Evolutionary conservation across 2,113 vertebrate species (phyloP).

Genomic region (Crotalus viridis): DNA sequence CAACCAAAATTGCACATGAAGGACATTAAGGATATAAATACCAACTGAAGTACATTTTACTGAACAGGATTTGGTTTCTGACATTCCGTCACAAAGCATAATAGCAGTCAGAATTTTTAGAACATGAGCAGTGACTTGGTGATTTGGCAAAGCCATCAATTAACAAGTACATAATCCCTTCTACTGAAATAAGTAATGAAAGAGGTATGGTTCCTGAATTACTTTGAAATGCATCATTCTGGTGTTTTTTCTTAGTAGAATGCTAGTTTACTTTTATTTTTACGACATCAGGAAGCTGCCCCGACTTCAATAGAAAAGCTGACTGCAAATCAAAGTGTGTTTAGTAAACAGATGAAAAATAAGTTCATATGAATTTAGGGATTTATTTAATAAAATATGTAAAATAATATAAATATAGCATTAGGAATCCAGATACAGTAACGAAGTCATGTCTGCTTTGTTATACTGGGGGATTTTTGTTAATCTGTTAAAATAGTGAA

Average conservation of each 20-base stretch:
- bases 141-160: constrained; percentile 29
- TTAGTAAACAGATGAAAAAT: constrained; percentile 50
- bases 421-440: constrained; percentile 53
- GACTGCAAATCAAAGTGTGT: constrained; percentile 26
- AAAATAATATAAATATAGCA: constrained; percentile 69
- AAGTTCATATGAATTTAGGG: constrained; percentile 65
- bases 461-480: not conserved
- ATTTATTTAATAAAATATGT: constrained; percentile 79
- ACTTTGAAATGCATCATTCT: constrained; percentile 45
- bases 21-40: constrained; percentile 43
- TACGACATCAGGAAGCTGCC: constrained; percentile 35
- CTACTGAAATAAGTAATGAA: constrained; percentile 45
- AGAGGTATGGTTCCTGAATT: constrained; percentile 43
- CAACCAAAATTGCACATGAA: constrained; percentile 27
- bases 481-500: constrained; percentile 9
- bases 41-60: constrained; percentile 1
- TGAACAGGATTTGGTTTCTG: constrained; percentile 5
- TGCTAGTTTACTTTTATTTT: constrained; percentile 36
- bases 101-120: constrained; percentile 14
- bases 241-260: constrained; percentile 39
- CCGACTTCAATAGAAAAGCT: constrained; percentile 40
- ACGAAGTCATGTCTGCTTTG: constrained; percentile 28
- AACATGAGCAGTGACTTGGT: not conserved
- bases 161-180: constrained; percentile 26
- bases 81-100: not conserved